A percentile compares a stretch with the other conserved stretches of the same genome.
phyloP scores from a whole-genome alignment of 2,113 vertebrate species.

The Trematocara variabile region DNA sequence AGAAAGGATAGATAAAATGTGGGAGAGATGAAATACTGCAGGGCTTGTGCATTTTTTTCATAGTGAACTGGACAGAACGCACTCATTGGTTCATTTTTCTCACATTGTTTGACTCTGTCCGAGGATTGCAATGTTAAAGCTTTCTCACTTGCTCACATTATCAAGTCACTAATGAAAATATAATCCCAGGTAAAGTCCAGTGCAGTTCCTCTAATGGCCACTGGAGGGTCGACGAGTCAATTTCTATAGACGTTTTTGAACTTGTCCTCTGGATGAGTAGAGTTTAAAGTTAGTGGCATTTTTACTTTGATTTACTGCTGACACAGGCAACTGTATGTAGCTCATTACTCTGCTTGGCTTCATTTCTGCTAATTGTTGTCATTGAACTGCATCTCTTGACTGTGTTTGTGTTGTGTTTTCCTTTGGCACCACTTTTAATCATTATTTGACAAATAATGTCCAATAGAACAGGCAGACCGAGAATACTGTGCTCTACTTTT shows the following conservation, averaged over 20 bases:
- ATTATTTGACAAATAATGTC: background rate
- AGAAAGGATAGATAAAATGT: background rate
- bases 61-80: background rate
- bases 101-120: background rate
- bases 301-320: background rate
- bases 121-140: background rate
- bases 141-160: background rate
- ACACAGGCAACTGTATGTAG: background rate
- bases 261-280: background rate
- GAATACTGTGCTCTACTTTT: background rate
- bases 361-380: background rate
- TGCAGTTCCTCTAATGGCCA: background rate
- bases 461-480: background rate
- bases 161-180: background rate
- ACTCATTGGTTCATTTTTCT: background rate
- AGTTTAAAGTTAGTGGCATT: background rate
- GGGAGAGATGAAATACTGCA: background rate
- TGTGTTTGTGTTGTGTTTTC: background rate
- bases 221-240: background rate
- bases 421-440: background rate
- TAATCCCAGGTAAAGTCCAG: slow-evolving; percentile 3
- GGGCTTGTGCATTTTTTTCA: background rate
- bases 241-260: background rate
- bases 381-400: background rate
- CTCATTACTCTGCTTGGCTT: background rate